Base-by-base conservation (phyloP, 2,888 invertebrate genomes). In the Sphecodes monilicornis region DNA sequence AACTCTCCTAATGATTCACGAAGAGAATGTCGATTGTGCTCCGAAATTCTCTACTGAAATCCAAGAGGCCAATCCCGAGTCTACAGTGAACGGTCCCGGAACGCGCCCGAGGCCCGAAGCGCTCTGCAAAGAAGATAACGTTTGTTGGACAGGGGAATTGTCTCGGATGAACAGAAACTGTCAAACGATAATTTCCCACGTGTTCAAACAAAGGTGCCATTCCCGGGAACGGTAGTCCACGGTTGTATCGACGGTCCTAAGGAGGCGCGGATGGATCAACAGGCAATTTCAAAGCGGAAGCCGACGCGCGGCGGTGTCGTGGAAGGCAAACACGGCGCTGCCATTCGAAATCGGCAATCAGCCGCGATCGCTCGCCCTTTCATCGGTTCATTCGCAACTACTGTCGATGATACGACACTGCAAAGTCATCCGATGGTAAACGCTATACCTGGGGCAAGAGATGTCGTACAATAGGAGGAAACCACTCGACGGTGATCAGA, bases 361-460 rank as follows among this genome's bases (percentile, higher is more conserved):
- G 60, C 41, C 60, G 60, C 54, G 70, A 70, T 78, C 78, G 50
- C 60, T 46, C 36, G 72, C 39, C 72, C 78, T 66, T 79, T 73
- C 79, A 39, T 84, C 74, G 77, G 80, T 64, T 80, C 85, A 84
- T 85, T 85, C 76, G 80, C 80, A 85, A 80, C 80, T 75, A 26
- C 26, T 50, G 71, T 41, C 74, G 71, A 71, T 77, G 70, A 57
- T 75, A 84, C 75, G 71, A 73, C 75, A 82, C 78, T 73, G 82
- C 68, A 69, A 69, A 80, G 77, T 80, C 84, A 74, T 77, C 76
- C 71, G 50, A 36, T 73, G 68, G 36, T 66, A 11, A n/a, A n/a
- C n/a, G n/a, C 50, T 50, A 50, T 50, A 50, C 68, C 64, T 54
- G 54, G 29, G 50, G 39, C 13, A 26, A 26, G 57, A 57, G 5